Evolutionary conservation across 1,140 invertebrate genomes (phyloP).

Genomic region (Meloidogyne chitwoodi): DNA sequence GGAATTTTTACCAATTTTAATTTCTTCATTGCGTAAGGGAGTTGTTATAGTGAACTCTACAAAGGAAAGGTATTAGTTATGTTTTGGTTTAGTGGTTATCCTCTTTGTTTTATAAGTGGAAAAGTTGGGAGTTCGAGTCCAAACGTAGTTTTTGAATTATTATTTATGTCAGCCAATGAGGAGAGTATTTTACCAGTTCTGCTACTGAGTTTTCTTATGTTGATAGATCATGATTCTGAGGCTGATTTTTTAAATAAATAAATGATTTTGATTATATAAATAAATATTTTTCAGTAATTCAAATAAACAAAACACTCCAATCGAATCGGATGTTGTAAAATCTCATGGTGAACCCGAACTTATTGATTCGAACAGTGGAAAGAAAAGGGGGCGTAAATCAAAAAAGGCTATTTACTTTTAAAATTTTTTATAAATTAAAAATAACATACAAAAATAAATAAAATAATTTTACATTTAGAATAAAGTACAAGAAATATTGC

Average conservation of each 20-base stretch:
- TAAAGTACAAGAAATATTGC: background rate
- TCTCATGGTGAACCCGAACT: background rate
- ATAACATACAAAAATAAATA: background rate
- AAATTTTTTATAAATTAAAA: no score
- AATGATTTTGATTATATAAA: background rate
- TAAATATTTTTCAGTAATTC: background rate
- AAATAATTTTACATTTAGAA: background rate
- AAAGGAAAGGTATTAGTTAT: background rate
- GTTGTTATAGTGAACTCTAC: background rate
- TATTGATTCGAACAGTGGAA: background rate
- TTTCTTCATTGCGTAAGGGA: background rate
- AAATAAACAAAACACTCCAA: background rate
- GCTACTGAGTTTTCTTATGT: background rate
- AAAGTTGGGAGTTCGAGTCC: background rate
- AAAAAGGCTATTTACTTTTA: background rate
- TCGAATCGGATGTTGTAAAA: background rate
- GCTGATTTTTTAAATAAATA: background rate
- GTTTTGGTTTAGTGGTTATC: background rate
- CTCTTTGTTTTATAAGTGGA: no score
- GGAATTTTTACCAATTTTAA: background rate
- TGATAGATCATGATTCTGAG: background rate
- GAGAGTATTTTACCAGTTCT: background rate
- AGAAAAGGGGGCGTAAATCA: background rate
- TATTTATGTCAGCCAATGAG: background rate
- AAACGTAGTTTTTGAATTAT: background rate